Evolutionary conservation across 2,797 vertebrate species (phyloP).

Genomic region (Lateolabrax maculatus): DNA sequence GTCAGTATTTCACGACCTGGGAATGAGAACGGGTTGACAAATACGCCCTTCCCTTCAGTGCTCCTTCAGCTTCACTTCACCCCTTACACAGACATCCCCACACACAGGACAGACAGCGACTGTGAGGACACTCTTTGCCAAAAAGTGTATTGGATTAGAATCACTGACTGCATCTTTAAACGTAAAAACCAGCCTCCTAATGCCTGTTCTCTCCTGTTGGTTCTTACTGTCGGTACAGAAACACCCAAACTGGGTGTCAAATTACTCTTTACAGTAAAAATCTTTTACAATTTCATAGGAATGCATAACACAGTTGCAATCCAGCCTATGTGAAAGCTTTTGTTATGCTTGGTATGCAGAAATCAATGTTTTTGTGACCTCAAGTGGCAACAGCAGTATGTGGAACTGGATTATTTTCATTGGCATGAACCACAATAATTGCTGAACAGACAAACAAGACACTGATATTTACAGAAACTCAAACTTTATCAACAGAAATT

Average conservation of each 20-base stretch:
- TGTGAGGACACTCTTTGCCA: no score
- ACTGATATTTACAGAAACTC: slow-evolving; percentile 22
- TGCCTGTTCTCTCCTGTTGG: slow-evolving; percentile 1
- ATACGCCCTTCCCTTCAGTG: no score
- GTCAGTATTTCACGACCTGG: no score
- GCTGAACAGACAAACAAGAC: slow-evolving; percentile 8
- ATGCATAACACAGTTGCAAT: no score
- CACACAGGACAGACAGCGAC: no score
- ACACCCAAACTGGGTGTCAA: neutral
- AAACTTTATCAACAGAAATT: slow-evolving; percentile 37
- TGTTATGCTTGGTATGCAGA: neutral
- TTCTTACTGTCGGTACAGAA: neutral
- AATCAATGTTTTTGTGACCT: neutral
- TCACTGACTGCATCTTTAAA: neutral
- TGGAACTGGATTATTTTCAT: neutral
- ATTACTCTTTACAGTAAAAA: slow-evolving; percentile 17
- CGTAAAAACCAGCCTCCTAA: neutral
- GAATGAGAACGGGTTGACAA: no score
- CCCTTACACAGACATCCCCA: no score
- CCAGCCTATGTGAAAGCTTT: no score
- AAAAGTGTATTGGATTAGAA: no score
- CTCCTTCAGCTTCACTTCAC: no score
- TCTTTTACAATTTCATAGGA: slow-evolving; percentile 32
- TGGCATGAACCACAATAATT: neutral
- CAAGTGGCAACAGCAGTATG: neutral